Conservation (phyloP, 2,113 vertebrate genomes). For the Dolichallabes microphthalmus region DNA sequence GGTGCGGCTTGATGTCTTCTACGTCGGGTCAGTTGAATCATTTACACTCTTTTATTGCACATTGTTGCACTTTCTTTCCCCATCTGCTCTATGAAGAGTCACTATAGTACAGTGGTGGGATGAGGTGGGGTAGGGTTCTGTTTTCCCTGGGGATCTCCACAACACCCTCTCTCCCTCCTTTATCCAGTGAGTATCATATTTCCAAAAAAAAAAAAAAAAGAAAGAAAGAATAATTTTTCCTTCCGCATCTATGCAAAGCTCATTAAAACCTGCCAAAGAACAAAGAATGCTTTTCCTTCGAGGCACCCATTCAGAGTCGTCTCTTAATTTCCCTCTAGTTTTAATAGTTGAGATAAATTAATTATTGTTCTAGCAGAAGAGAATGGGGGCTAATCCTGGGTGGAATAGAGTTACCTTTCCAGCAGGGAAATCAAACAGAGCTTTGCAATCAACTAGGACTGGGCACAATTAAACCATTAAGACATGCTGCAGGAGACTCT, state of each 20-base stretch:
- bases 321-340: constrained; percentile 89
- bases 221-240: constrained; percentile 81
- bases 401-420: constrained; percentile 81
- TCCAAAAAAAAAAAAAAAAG: constrained; percentile 70
- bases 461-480: constrained; percentile 95
- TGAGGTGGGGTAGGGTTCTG: background rate
- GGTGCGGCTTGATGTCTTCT: constrained; percentile 51
- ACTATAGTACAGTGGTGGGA: constrained; percentile 24
- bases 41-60: constrained; percentile 58
- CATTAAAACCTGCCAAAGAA: constrained; percentile 94
- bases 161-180: constrained; percentile 69
- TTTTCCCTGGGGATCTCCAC: constrained; percentile 74
- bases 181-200: constrained; percentile 88
- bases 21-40: constrained; percentile 65
- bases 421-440: constrained; percentile 89
- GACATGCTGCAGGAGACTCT: constrained; percentile 87
- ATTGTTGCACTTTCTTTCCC: constrained; percentile 58
- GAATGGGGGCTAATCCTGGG: constrained; percentile 85
- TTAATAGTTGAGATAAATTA: constrained; percentile 99
- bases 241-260: constrained; percentile 95
- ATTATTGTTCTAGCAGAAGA: constrained; percentile 85
- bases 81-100: constrained; percentile 57
- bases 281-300: constrained; percentile 96
- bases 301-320: constrained; percentile 94
- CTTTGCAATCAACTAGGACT: constrained; percentile 78